A percentile compares a stretch with the other conserved stretches of the same genome.
phyloP scores from a whole-genome alignment of 2,113 vertebrate species.

The Hemicordylus capensis region DNA sequence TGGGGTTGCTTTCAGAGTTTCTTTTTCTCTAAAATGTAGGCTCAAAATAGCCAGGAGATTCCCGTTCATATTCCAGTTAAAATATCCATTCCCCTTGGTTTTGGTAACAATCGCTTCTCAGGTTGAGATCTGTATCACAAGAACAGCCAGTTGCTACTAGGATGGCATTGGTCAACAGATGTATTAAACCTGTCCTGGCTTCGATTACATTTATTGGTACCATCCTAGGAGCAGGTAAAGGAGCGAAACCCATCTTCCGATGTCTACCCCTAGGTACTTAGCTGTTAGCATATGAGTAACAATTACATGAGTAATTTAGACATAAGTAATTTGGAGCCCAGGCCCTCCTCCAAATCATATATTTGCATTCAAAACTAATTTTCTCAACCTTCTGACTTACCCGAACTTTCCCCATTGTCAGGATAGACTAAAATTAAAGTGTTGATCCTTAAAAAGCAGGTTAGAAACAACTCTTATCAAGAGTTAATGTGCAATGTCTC shows the following conservation, averaged over 20 bases:
- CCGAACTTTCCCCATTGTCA: not conserved
- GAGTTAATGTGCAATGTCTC: not conserved
- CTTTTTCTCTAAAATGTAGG: no score
- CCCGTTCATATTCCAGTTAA: not conserved
- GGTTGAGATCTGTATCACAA: not conserved
- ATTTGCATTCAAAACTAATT: not conserved
- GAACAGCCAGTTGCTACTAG: not conserved
- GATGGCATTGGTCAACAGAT: no score
- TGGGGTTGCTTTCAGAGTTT: not conserved
- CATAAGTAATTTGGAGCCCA: not conserved
- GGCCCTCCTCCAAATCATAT: not conserved
- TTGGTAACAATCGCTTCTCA: not conserved
- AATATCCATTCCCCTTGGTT: no score
- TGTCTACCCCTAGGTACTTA: not conserved
- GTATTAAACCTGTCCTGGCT: no score
- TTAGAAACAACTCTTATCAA: not conserved
- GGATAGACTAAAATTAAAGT: not conserved
- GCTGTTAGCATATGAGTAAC: not conserved
- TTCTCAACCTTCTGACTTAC: not conserved
- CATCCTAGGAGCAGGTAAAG: not conserved
- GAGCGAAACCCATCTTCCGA: not conserved
- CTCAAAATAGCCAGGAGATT: not conserved
- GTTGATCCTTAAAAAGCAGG: not conserved
- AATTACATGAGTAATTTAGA: not conserved
- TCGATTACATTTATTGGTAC: no score